Evolutionary conservation across 2,113 vertebrate species (phyloP).

Genomic region (Crotophaga sulcirostris): DNA sequence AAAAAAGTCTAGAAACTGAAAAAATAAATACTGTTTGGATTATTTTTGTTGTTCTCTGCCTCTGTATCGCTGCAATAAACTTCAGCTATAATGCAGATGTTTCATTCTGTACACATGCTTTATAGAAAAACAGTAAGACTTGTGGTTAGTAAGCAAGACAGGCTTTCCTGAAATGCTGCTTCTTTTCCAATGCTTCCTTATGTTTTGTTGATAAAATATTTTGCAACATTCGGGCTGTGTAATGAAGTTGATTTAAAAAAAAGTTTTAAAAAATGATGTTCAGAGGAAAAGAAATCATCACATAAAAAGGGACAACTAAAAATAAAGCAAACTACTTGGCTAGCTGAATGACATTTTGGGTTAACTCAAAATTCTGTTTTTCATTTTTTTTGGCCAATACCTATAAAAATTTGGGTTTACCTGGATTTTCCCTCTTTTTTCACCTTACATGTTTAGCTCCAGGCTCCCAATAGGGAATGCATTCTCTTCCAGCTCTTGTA

Average conservation of each 20-base stretch:
- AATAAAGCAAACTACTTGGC: not conserved
- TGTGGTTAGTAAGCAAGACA: not conserved
- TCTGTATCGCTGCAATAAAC: not conserved
- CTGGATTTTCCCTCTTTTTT: not conserved
- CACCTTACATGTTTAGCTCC: not conserved
- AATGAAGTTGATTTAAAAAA: not conserved
- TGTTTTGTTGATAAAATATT: not conserved
- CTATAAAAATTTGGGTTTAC: not conserved
- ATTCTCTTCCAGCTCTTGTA: conserved; percentile 27
- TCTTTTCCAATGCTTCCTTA: not conserved
- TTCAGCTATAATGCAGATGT: not conserved
- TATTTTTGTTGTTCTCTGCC: not conserved
- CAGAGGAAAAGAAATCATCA: not conserved
- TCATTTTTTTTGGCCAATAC: not conserved
- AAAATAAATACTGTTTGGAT: not conserved
- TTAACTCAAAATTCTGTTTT: not conserved
- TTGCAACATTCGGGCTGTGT: not conserved
- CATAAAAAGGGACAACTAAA: not conserved
- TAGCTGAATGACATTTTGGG: not conserved
- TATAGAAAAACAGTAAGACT: not conserved
- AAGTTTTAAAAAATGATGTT: not conserved
- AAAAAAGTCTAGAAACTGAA: not conserved
- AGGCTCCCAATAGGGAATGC: not conserved
- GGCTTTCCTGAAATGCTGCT: not conserved
- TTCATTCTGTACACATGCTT: not conserved